Percentiles rank a stretch among this genome's conserved stretches.
Conservation (phyloP, 2,113 vertebrate genomes). For the Misgurnus anguillicaudatus region DNA sequence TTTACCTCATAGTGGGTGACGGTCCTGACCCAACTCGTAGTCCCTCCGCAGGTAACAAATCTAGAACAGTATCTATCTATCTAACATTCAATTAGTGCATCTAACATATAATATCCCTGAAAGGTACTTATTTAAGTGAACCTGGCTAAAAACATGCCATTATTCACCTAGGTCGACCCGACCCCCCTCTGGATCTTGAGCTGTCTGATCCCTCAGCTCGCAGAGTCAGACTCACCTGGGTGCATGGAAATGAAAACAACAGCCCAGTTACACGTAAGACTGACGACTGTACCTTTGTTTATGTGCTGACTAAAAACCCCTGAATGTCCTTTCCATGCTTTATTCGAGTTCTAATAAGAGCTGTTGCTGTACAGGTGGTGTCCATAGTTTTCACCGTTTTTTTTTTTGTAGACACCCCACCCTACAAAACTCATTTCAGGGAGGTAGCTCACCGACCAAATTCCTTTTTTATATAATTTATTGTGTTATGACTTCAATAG, state of each 20-base stretch:
- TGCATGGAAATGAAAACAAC: conserved; percentile 88
- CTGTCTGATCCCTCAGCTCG: conserved; percentile 85
- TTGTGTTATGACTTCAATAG: too few species aligned
- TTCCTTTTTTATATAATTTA: too few species aligned
- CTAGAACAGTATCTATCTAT: conserved; percentile 4
- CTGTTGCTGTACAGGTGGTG: too few species aligned
- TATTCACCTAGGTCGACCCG: conserved; percentile 79
- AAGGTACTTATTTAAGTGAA: neutral
- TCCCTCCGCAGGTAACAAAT: conserved; percentile 75
- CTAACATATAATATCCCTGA: neutral
- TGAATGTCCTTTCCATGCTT: too few species aligned
- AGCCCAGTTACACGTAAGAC: conserved; percentile 88
- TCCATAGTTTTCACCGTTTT: too few species aligned
- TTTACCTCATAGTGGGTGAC: conserved; percentile 74
- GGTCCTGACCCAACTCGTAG: too few species aligned
- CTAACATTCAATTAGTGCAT: neutral
- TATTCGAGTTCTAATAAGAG: too few species aligned
- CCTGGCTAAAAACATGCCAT: neutral
- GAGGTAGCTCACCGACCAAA: too few species aligned
- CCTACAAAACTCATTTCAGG: too few species aligned
- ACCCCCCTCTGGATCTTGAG: conserved; percentile 87
- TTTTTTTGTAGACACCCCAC: too few species aligned
- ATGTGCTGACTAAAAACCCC: too few species aligned
- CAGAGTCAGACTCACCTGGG: conserved; percentile 91
- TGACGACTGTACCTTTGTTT: neutral